Evolutionary conservation across 2,797 vertebrate species (phyloP), one percentile per base, ranked within the genome.

Genomic region (Sebastes vulpes): DNA sequence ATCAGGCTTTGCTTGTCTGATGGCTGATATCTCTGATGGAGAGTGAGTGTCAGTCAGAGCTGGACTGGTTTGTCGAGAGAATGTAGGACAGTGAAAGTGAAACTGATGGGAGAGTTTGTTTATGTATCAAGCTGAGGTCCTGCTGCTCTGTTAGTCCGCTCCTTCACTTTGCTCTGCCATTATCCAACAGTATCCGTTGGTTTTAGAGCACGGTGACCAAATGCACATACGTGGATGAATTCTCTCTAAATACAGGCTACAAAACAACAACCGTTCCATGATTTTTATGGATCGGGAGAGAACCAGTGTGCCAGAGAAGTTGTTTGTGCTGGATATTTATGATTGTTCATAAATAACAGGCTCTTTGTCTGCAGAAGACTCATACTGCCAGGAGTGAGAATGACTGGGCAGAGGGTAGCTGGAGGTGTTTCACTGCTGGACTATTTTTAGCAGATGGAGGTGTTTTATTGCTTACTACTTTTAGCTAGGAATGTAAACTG

Each of bases 401-500:
- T 29, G 52, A 65, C 16, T 5, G 52, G 66, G 60, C 54, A 65
- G 74, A 79, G 73, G 73, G 65, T 79, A 81, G 54, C 42, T 59
- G 75, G 79, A 77, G 72, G 69, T 28, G 76, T 72, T 77, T 80
- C 57, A 38, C 38, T 16, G 68, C 61, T 58, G 1, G 0, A 2
- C 77, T 86, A 79, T 82, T 75, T 81, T 67, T 82, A 81, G 67
- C 69, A 46, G 38, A 63, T 25, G 21, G 68, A 67, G 67, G 67
- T 61, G 69, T 79, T 76, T 75, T 18, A 46, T 68, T 42, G 46
- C 68, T 31, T 0, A 10, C 73, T 82, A 79, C 72, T 77, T 77
- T 65, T 60, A 75, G 59, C 11, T 0, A 12, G 10, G n/a, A 68
- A 68, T 60, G 64, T 16, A 8, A 10, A 38, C 35, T 3, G 53